These are phyloP conservation scores for Prionchulus punctatus DNA, from an alignment of 2,888 invertebrate species.

Conservation along the genomic window DNA sequence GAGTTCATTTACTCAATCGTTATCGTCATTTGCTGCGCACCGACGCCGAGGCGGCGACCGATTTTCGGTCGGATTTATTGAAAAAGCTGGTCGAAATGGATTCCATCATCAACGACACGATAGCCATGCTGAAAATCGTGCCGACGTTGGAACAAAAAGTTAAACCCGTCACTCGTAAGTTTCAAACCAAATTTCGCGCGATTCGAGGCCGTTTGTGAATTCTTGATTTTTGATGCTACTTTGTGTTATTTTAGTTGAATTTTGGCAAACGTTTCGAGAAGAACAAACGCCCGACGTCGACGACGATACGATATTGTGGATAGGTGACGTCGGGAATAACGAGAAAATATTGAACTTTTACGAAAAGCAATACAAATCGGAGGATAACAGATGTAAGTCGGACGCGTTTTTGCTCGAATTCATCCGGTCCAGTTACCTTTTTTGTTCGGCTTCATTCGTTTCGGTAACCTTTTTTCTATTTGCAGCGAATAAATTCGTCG, in stretches of 20 bases:
- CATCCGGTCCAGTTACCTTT: too few species aligned
- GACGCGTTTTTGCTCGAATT: too few species aligned
- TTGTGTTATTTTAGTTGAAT: constrained; percentile 17
- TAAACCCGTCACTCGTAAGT: constrained; percentile 16
- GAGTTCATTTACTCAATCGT: constrained; percentile 85
- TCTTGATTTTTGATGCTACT: not conserved
- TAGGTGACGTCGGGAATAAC: not conserved
- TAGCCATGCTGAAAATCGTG: constrained; percentile 29
- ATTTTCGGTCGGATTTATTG: constrained; percentile 22
- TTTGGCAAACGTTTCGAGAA: constrained; percentile 27
- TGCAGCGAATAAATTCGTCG: too few species aligned
- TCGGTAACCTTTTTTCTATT: too few species aligned
- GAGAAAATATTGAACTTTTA: not conserved
- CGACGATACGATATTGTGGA: constrained; percentile 10
- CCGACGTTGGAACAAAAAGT: constrained; percentile 25
- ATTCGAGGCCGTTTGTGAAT: not conserved
- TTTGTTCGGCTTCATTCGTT: too few species aligned
- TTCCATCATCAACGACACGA: constrained; percentile 34
- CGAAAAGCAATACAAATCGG: not conserved
- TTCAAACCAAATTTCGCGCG: not conserved
- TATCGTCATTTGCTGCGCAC: constrained; percentile 67
- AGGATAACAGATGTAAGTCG: too few species aligned
- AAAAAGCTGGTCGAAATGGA: constrained; percentile 36
- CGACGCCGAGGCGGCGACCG: constrained; percentile 63
- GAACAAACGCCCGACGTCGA: constrained; percentile 28